Percentiles rank a stretch among this genome's conserved stretches.
phyloP scores from a whole-genome alignment of 2,888 invertebrate genomes.

The Orthosia cruda region DNA sequence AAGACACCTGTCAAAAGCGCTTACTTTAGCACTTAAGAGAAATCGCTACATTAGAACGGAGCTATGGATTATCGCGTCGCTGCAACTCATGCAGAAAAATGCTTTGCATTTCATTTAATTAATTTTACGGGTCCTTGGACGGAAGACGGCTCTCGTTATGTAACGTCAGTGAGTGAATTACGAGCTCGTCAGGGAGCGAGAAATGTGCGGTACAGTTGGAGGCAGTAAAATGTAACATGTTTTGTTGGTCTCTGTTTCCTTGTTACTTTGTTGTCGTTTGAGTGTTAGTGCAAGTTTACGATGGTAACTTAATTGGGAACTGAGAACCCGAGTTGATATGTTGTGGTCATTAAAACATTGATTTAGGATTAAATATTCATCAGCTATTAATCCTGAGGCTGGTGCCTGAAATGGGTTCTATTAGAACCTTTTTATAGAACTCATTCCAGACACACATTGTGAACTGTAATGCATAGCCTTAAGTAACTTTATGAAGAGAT shows the following conservation, averaged over 20 bases:
- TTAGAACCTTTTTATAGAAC: too few relatives aligned
- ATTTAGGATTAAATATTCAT: too few relatives aligned
- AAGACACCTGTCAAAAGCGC: constrained; percentile 9
- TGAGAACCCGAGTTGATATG: background rate
- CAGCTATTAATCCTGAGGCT: too few relatives aligned
- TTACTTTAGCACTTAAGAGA: constrained; percentile 64
- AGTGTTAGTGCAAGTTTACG: background rate
- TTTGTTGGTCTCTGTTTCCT: background rate
- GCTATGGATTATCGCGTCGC: constrained; percentile 67
- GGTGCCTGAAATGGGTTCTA: too few relatives aligned
- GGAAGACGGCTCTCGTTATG: constrained; percentile 72
- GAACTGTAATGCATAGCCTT: too few relatives aligned
- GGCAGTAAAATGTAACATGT: constrained; percentile 22
- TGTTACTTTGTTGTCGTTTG: constrained; percentile 30
- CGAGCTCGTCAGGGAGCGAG: constrained; percentile 49
- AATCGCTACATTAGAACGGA: constrained; percentile 60
- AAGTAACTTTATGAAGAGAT: too few relatives aligned
- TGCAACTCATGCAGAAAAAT: constrained; percentile 75
- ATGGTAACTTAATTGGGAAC: background rate
- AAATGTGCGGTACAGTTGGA: constrained; percentile 56
- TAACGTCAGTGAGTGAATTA: constrained; percentile 67
- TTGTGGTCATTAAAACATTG: background rate
- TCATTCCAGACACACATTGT: too few relatives aligned
- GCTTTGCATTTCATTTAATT: constrained; percentile 82
- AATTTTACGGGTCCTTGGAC: constrained; percentile 79